These are phyloP conservation scores for Ochropacha duplaris DNA, from an alignment of 2,888 invertebrate species.

Conservation along the genomic window DNA sequence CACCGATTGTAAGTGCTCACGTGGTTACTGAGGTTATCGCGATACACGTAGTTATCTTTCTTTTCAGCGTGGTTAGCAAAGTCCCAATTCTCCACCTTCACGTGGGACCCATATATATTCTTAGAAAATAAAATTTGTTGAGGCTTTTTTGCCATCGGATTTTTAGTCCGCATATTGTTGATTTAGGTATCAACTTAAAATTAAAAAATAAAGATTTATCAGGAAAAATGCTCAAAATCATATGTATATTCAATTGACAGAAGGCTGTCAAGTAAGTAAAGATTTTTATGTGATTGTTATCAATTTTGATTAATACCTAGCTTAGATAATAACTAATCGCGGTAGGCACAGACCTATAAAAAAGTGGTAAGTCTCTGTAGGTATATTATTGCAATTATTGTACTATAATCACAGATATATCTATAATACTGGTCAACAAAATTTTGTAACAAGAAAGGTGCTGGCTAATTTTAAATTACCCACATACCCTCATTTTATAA, in stretches of 20 bases:
- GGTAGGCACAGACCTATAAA: too few relatives aligned
- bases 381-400: too few relatives aligned
- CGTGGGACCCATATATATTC: slow-evolving; percentile 60
- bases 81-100: slow-evolving; percentile 78
- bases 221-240: background rate
- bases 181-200: background rate
- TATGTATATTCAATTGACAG: background rate
- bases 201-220: background rate
- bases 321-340: too few relatives aligned
- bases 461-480: too few relatives aligned
- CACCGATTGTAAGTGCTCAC: slow-evolving; percentile 74
- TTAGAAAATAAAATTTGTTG: slow-evolving; percentile 74
- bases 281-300: too few relatives aligned
- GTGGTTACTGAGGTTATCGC: slow-evolving; percentile 69
- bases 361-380: too few relatives aligned
- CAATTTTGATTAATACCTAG: too few relatives aligned
- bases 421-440: too few relatives aligned
- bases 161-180: slow-evolving; percentile 50
- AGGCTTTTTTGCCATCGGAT: slow-evolving; percentile 68
- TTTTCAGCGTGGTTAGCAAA: slow-evolving; percentile 62
- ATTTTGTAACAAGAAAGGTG: too few relatives aligned
- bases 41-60: slow-evolving; percentile 77
- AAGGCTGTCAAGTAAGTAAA: too few relatives aligned
- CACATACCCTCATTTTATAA: too few relatives aligned
- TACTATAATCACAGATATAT: too few relatives aligned